Percentiles rank a stretch among this genome's conserved stretches.
Evolutionary conservation across 1,140 invertebrate genomes (phyloP).

Genomic region (Ceratosolen solmsi): DNA sequence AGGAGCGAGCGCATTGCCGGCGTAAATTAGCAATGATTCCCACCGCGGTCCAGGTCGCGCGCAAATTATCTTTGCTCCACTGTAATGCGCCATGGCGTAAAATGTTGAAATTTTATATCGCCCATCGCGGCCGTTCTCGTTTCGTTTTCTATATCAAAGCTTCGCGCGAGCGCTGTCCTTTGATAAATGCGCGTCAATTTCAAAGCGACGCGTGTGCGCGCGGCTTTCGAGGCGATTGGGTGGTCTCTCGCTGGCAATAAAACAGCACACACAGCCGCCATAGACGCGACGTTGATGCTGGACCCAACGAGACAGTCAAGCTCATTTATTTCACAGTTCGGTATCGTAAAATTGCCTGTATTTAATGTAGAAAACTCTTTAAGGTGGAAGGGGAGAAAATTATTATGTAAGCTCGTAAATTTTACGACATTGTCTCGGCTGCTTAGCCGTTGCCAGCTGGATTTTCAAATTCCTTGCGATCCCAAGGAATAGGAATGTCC

Average conservation of each 20-base stretch:
- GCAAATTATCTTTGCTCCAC: too few species aligned
- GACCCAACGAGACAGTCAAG: neutral
- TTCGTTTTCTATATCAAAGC: too few species aligned
- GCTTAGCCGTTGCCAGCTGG: neutral
- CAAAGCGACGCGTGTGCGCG: neutral
- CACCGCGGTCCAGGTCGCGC: too few species aligned
- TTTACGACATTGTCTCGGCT: neutral
- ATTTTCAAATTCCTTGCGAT: neutral
- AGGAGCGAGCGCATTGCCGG: too few species aligned
- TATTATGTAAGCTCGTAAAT: constrained; percentile 10
- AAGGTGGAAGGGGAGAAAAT: neutral
- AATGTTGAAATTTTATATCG: too few species aligned
- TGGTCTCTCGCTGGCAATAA: constrained; percentile 3
- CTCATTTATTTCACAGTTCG: constrained; percentile 9
- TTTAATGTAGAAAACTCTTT: constrained; percentile 1
- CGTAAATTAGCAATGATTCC: too few species aligned
- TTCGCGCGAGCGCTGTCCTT: too few species aligned
- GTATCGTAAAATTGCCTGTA: neutral
- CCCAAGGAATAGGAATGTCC: neutral
- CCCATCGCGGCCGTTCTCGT: too few species aligned
- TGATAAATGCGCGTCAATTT: neutral
- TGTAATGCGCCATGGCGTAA: too few species aligned
- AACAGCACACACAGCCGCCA: too few species aligned
- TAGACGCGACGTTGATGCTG: too few species aligned
- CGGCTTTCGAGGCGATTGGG: neutral